Conservation (phyloP, 2,113 vertebrate genomes). For the Vireo altiloquus region DNA sequence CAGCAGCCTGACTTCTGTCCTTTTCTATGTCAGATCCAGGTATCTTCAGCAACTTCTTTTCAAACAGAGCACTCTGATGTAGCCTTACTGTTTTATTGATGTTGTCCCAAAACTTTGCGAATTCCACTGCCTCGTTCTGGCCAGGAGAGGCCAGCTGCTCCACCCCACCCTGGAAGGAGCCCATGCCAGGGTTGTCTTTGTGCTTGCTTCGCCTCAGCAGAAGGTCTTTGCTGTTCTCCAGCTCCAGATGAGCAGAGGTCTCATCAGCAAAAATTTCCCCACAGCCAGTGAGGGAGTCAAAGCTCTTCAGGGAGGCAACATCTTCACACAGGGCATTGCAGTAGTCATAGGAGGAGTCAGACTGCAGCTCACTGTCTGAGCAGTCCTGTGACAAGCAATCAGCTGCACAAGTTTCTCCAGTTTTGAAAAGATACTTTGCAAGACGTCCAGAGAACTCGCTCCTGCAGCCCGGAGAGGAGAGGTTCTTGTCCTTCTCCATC, state of each 20-base stretch:
- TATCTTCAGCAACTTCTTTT: conserved; percentile 22
- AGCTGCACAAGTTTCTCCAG: conserved; percentile 41
- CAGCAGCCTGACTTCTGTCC: neutral
- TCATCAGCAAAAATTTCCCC: conserved; percentile 89
- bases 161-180: conserved; percentile 73
- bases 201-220: conserved; percentile 29
- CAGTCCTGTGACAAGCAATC: conserved; percentile 68
- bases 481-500: conserved; percentile 52
- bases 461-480: conserved; percentile 40
- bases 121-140: conserved; percentile 72
- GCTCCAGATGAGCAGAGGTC: conserved; percentile 72
- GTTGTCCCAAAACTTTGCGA: conserved; percentile 79
- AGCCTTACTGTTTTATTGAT: conserved; percentile 71
- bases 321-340: conserved; percentile 79
- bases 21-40: neutral
- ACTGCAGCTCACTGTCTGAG: conserved; percentile 73
- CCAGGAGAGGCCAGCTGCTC: conserved; percentile 78
- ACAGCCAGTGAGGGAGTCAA: conserved; percentile 86
- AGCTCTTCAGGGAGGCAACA: conserved; percentile 82
- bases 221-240: conserved; percentile 53
- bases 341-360: conserved; percentile 76
- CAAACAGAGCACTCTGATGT: conserved; percentile 66
- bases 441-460: neutral
- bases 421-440: conserved; percentile 51
- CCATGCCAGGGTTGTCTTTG: conserved; percentile 55